These are phyloP conservation scores for Oligia strigilis DNA, from an alignment of 2,888 invertebrate species.

Conservation along the genomic window DNA sequence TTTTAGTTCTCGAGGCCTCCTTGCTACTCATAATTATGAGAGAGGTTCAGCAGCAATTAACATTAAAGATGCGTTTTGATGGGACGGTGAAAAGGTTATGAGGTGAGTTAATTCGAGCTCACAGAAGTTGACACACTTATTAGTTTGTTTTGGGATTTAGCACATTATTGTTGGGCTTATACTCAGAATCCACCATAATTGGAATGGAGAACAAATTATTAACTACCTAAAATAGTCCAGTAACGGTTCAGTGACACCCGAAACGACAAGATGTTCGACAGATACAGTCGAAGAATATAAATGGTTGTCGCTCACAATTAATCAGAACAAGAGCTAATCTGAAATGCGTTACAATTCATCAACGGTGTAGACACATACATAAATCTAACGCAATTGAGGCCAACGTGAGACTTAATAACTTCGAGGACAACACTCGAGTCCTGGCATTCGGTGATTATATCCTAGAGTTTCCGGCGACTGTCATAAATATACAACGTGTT, in stretches of 20 bases:
- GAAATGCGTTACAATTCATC: constrained; percentile 53
- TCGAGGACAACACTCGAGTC: constrained; percentile 59
- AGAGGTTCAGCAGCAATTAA: constrained; percentile 59
- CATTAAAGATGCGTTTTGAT: constrained; percentile 54
- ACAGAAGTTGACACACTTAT: constrained; percentile 34
- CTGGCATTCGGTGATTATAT: constrained; percentile 64
- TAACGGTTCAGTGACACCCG: background rate
- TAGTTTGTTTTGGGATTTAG: constrained; percentile 27
- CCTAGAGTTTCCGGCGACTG: constrained; percentile 78
- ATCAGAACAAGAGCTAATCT: constrained; percentile 52
- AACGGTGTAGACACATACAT: constrained; percentile 53
- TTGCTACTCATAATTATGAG: constrained; percentile 67
- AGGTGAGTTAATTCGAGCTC: constrained; percentile 35
- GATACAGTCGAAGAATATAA: constrained; percentile 11
- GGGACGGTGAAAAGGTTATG: constrained; percentile 50
- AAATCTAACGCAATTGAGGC: constrained; percentile 64
- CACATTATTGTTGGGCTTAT: background rate
- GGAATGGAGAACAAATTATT: background rate
- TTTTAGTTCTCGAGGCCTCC: constrained; percentile 70
- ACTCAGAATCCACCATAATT: background rate
- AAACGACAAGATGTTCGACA: background rate
- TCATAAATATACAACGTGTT: constrained; percentile 76
- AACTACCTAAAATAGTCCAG: constrained; percentile 5
- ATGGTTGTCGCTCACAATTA: constrained; percentile 26
- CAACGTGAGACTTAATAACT: constrained; percentile 57